Conservation (phyloP, 2,113 vertebrate genomes). For the Labrus mixtus region DNA sequence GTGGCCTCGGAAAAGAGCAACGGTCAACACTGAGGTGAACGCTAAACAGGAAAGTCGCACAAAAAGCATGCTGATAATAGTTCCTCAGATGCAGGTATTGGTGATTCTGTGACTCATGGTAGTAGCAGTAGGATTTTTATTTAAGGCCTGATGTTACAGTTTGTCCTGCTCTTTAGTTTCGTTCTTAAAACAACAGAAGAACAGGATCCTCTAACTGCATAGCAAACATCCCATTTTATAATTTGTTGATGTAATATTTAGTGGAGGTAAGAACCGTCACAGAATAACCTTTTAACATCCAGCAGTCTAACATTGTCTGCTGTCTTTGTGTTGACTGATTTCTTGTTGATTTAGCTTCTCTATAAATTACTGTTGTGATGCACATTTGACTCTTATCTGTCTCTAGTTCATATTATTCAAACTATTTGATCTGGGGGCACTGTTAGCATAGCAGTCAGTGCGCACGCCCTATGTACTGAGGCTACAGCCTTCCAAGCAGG, state of each 20-base stretch:
- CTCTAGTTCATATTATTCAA: too few species aligned
- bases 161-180: background rate
- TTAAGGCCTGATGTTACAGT: too few species aligned
- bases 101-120: conserved; percentile 18
- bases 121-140: too few species aligned
- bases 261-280: background rate
- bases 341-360: background rate
- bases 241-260: background rate
- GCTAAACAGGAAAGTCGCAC: background rate
- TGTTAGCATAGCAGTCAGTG: too few species aligned
- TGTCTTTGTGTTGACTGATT: background rate
- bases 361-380: background rate
- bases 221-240: conserved; percentile 28
- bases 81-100: background rate
- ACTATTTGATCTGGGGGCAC: too few species aligned
- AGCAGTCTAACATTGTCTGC: background rate
- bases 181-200: conserved; percentile 11
- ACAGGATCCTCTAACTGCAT: conserved; percentile 18
- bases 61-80: background rate
- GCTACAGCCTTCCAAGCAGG: too few species aligned
- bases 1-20: background rate
- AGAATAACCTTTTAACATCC: background rate
- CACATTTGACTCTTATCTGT: background rate
- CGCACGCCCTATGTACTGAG: too few species aligned
- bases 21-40: background rate